Evolutionary conservation across 2,888 invertebrate genomes (phyloP).

Genomic region (Cataglyphis rosenhaueri): DNA sequence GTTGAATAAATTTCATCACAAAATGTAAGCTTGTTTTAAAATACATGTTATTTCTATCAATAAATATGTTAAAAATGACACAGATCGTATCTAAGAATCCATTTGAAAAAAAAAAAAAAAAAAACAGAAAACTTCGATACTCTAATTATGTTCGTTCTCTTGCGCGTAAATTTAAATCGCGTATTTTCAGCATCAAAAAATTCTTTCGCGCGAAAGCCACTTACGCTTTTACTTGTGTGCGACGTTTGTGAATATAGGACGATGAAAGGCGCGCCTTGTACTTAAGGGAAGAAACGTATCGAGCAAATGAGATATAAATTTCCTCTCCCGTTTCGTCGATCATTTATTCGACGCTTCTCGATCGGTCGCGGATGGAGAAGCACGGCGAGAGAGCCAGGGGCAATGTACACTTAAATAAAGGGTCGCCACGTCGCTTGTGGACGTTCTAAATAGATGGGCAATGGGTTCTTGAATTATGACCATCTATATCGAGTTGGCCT

Average conservation of each 20-base stretch:
- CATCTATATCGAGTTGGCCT: slow-evolving; percentile 63
- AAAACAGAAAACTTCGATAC: background rate
- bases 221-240: slow-evolving; percentile 10
- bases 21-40: background rate
- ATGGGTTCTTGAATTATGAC: slow-evolving; percentile 81
- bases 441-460: slow-evolving; percentile 80
- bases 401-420: slow-evolving; percentile 75
- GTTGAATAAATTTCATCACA: background rate
- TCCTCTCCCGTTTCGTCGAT: slow-evolving; percentile 64
- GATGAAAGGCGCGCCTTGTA: slow-evolving; percentile 51
- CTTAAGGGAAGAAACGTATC: slow-evolving; percentile 39
- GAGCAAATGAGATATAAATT: slow-evolving; percentile 55
- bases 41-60: background rate
- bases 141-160: background rate
- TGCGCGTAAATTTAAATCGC: slow-evolving; percentile 20
- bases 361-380: slow-evolving; percentile 72
- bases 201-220: slow-evolving; percentile 16
- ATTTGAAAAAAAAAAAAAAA: too few species aligned
- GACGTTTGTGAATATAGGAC: slow-evolving; percentile 21
- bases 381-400: slow-evolving; percentile 58
- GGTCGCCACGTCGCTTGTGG: slow-evolving; percentile 63
- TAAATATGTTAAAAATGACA: background rate
- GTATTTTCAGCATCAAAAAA: slow-evolving; percentile 18
- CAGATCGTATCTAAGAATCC: background rate
- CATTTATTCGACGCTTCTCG: slow-evolving; percentile 61